These are phyloP conservation scores for Polydesmus complanatus DNA, from an alignment of 2,888 invertebrate genomes.

Conservation along the genomic window DNA sequence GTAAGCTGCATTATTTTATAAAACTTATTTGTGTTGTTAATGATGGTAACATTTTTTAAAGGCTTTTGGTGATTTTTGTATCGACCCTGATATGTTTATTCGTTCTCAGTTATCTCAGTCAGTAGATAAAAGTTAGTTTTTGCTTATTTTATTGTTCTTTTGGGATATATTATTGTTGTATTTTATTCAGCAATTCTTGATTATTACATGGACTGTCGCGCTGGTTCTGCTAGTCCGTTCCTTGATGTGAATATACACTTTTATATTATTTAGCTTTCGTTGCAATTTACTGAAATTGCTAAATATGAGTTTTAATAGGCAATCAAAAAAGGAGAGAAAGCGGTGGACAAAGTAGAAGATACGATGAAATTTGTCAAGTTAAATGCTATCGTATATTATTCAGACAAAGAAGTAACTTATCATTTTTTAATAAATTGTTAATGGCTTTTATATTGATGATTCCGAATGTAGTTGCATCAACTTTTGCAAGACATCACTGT, in stretches of 20 bases:
- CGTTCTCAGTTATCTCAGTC: slow-evolving; percentile 27
- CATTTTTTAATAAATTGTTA: neutral
- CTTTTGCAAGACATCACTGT: slow-evolving; percentile 1
- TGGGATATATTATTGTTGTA: neutral
- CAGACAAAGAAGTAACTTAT: slow-evolving; percentile 22
- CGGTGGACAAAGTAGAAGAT: slow-evolving; percentile 42
- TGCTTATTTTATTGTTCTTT: neutral
- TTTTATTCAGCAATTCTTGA: slow-evolving; percentile 14
- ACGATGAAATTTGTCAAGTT: slow-evolving; percentile 39
- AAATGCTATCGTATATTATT: slow-evolving; percentile 40
- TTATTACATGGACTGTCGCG: slow-evolving; percentile 18
- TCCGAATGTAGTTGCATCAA: slow-evolving; percentile 5
- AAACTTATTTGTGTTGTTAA: neutral
- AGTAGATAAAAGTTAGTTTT: slow-evolving; percentile 13
- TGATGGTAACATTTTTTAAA: too few species aligned
- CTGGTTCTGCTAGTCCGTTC: slow-evolving; percentile 1
- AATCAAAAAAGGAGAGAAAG: slow-evolving; percentile 54
- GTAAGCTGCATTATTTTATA: slow-evolving; percentile 34
- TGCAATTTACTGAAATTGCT: neutral
- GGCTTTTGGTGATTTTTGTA: slow-evolving; percentile 68
- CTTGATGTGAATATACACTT: neutral
- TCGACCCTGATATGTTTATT: slow-evolving; percentile 68
- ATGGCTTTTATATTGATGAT: neutral
- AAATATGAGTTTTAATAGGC: slow-evolving; percentile 15
- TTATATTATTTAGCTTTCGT: neutral